Base-by-base conservation (phyloP, 1,140 invertebrate genomes). In the Hydropsyche tenuis region DNA sequence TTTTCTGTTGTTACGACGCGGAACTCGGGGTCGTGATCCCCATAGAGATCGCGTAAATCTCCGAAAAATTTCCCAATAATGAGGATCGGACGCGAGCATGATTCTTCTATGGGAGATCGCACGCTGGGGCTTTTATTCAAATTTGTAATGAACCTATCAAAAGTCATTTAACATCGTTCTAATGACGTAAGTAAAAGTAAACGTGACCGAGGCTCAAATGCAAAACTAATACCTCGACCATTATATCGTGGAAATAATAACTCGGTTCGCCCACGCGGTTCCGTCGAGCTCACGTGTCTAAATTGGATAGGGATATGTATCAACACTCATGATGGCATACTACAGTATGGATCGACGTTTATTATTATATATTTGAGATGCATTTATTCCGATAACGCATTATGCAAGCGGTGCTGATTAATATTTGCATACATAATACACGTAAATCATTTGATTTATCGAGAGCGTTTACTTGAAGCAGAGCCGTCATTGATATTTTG, bases 141-240 rank as follows among this genome's bases (percentile, higher is more conserved):
- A 53, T 53, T 53, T 53, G 16, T 53, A 53, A 53, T 18, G 48
- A 53, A 20, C 48, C 48, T 65, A 68, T 48, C 65, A 42, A 68
- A 68, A 68, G 18, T 68, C 65, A 68, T 68, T 68, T 68, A 68
- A 43, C 65, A 68, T 51, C 43, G 18, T 68, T 51, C 12, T 68
- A 68, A 51, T 68, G 65, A 68, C 45, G 65, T 51, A 68, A 68
- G 45, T 68, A 48, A 51, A 43, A 68, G 43, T 68, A 68, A 68
- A 68, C 65, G 65, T 68, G 65, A 68, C 65, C 37, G 65, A 68
- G 65, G 37, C 22, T 68, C 65, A 68, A 68, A 68, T 22, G 43
- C 22, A 68, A 68, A 68, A 68, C 65, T 68, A 68, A 68, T 68
- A 68, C 65, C 22, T 51, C 16, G n/a, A 12, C 65, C 23, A 37